phyloP scores from a whole-genome alignment of 2,888 invertebrate genomes.

The Germaria angustata region DNA sequence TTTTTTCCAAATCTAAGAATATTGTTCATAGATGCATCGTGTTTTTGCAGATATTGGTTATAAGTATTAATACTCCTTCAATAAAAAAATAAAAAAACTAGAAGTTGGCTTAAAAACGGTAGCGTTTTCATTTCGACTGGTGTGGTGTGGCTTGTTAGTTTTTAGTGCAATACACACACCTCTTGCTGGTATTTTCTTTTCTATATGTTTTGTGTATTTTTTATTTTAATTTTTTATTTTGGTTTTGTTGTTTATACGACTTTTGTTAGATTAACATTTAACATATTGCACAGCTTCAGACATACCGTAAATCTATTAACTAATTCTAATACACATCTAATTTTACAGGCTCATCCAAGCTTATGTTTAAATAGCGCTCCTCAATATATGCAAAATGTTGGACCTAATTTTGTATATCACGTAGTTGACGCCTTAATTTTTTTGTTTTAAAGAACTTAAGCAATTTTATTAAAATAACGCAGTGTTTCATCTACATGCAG shows the following conservation, averaged over 20 bases:
- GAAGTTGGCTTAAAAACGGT: constrained; percentile 53
- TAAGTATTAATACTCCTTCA: constrained; percentile 47
- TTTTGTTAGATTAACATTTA: constrained; percentile 52
- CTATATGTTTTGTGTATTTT: background rate
- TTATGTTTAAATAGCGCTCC: background rate
- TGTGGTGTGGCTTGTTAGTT: constrained; percentile 17
- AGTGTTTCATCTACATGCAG: too few relatives aligned
- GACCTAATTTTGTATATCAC: too few relatives aligned
- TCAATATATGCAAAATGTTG: too few relatives aligned
- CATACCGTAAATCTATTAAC: constrained; percentile 22
- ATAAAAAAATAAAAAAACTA: constrained; percentile 49
- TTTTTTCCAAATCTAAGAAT: constrained; percentile 9
- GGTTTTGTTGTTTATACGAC: background rate
- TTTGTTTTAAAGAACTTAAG: too few relatives aligned
- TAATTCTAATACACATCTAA: constrained; percentile 1
- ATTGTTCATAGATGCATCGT: constrained; percentile 14
- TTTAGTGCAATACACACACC: constrained; percentile 39
- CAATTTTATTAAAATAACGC: too few relatives aligned
- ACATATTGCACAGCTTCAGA: constrained; percentile 47
- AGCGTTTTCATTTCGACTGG: constrained; percentile 36
- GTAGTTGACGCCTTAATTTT: too few relatives aligned
- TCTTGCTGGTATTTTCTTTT: constrained; percentile 40
- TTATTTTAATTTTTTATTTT: background rate
- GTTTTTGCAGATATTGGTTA: constrained; percentile 15
- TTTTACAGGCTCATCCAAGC: background rate